Conservation (phyloP, 1,140 invertebrate species). For the Neuroterus valhalla region DNA sequence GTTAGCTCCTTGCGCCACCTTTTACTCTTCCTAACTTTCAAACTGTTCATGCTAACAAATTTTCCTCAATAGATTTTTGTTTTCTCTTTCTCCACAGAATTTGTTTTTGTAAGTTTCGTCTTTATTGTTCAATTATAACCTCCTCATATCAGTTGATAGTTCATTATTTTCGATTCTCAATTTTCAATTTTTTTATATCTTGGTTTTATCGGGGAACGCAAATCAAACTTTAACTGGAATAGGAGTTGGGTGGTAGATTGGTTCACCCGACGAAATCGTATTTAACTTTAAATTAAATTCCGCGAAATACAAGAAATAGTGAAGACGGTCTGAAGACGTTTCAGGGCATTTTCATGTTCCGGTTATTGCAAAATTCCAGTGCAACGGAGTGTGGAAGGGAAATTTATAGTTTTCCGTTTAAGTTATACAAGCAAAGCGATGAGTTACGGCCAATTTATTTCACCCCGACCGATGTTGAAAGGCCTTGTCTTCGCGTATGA, state of each 20-base stretch:
- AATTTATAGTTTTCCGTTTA: slow-evolving; percentile 28
- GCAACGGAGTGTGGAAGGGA: not conserved
- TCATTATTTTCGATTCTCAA: not conserved
- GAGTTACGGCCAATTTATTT: slow-evolving; percentile 22
- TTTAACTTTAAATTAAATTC: slow-evolving; percentile 31
- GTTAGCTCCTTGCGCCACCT: too few relatives aligned
- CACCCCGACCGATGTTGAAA: not conserved
- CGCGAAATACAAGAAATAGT: slow-evolving; percentile 27
- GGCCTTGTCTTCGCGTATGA: slow-evolving; percentile 6
- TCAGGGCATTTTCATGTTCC: slow-evolving; percentile 23
- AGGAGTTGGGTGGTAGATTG: not conserved
- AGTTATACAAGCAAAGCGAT: slow-evolving; percentile 13
- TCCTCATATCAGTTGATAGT: too few relatives aligned
- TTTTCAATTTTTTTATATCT: slow-evolving; percentile 8
- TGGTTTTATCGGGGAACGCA: not conserved
- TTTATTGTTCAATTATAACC: too few relatives aligned
- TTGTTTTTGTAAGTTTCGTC: too few relatives aligned
- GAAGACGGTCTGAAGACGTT: slow-evolving; percentile 19
- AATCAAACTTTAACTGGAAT: not conserved
- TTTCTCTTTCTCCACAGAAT: too few relatives aligned
- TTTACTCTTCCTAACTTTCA: too few relatives aligned
- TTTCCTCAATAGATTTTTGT: too few relatives aligned
- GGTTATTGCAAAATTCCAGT: slow-evolving; percentile 29
- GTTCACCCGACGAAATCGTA: slow-evolving; percentile 38
- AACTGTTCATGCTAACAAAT: too few relatives aligned